Percentiles rank a stretch among this genome's conserved stretches.
Conservation (phyloP, 2,797 vertebrate genomes). For the Diplodus puntazzo region DNA sequence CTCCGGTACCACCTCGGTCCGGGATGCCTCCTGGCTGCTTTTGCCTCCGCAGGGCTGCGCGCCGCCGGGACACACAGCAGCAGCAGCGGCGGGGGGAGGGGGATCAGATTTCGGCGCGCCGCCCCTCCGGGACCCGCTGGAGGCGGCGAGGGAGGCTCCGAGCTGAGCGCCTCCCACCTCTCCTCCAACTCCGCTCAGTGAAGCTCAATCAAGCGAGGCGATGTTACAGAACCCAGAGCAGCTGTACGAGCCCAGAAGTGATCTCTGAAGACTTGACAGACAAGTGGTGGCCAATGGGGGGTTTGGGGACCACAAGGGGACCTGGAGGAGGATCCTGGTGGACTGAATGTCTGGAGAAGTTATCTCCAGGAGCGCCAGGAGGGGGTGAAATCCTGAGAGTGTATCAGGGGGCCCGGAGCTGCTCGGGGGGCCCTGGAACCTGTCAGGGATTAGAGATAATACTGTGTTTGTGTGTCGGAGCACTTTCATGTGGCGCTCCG, state of each 20-base stretch:
- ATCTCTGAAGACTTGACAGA: background rate
- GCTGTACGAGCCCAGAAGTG: background rate
- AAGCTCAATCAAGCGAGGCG: slow-evolving; percentile 44
- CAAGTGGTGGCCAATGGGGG: background rate
- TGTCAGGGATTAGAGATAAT: slow-evolving; percentile 21
- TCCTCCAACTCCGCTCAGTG: slow-evolving; percentile 17
- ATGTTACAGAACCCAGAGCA: slow-evolving; percentile 18
- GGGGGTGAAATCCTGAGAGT: slow-evolving; percentile 3
- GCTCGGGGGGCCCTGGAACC: slow-evolving; percentile 30
- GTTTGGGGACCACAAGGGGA: background rate
- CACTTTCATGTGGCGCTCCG: background rate
- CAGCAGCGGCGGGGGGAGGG: slow-evolving; percentile 58
- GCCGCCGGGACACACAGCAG: slow-evolving; percentile 47
- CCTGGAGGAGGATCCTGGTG: background rate
- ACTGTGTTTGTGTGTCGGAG: background rate
- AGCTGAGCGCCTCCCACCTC: slow-evolving; percentile 68
- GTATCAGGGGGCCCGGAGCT: background rate
- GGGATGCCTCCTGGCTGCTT: slow-evolving; percentile 53
- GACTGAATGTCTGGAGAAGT: background rate
- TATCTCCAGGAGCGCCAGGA: slow-evolving; percentile 6
- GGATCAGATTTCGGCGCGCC: slow-evolving; percentile 68
- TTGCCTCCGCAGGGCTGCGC: slow-evolving; percentile 27
- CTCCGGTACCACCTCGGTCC: slow-evolving; percentile 24
- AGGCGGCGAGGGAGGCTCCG: slow-evolving; percentile 60
- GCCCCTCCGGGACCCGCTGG: slow-evolving; percentile 72